Evolutionary conservation across 2,888 invertebrate genomes (phyloP).

Genomic region (Allophyes oxyacanthae): DNA sequence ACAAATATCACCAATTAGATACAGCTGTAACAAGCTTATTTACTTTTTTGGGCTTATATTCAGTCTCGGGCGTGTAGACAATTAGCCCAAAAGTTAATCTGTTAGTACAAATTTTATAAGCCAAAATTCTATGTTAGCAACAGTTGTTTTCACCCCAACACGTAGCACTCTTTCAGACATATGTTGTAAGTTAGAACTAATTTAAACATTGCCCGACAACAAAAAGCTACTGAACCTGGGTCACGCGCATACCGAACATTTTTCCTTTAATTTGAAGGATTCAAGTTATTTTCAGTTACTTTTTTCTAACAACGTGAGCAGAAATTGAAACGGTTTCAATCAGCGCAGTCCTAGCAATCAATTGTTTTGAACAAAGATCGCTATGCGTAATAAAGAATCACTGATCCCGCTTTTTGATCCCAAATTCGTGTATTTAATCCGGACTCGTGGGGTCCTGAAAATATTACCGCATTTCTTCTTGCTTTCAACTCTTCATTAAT

Average conservation of each 20-base stretch:
- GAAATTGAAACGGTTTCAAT: conserved; percentile 42
- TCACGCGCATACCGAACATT: conserved; percentile 24
- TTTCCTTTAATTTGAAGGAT: conserved; percentile 39
- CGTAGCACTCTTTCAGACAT: conserved; percentile 8
- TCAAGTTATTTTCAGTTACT: conserved; percentile 35
- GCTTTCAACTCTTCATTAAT: too few relatives aligned
- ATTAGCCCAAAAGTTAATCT: too few relatives aligned
- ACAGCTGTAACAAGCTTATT: too few relatives aligned
- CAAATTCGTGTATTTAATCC: too few relatives aligned
- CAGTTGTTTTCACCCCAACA: conserved; percentile 19
- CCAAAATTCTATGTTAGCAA: background rate
- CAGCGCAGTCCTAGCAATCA: conserved; percentile 25
- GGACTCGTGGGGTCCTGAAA: too few relatives aligned
- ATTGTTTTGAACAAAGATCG: conserved; percentile 24
- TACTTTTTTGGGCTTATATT: too few relatives aligned
- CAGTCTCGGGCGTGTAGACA: too few relatives aligned
- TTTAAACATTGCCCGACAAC: conserved; percentile 42
- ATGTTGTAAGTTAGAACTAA: conserved; percentile 37
- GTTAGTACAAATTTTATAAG: background rate
- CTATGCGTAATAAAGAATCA: too few relatives aligned
- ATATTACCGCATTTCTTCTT: too few relatives aligned
- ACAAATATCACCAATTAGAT: too few relatives aligned
- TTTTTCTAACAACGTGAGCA: conserved; percentile 26
- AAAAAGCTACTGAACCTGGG: conserved; percentile 29
- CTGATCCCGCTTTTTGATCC: too few relatives aligned